Evolutionary conservation across 2,888 invertebrate species (phyloP), one percentile per base, ranked within the genome.

Genomic region (Rhorus exstirpatorius): DNA sequence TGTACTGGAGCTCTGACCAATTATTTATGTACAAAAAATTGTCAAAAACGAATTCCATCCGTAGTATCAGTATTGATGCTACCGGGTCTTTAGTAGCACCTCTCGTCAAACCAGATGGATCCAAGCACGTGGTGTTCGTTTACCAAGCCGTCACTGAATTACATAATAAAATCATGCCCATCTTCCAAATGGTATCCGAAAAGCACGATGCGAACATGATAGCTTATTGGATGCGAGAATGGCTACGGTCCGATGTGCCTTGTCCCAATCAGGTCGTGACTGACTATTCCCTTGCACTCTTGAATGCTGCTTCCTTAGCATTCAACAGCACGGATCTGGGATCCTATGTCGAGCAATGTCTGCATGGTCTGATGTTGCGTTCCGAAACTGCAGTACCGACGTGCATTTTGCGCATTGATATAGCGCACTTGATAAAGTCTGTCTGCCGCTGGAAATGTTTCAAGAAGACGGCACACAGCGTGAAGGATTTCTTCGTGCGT

Each of bases 1-100:
- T 81, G 71, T 81, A 81, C 60, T 81, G 77, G 72, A 81, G 71
- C 58, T 44, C 41, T 12, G 67, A 71, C 7, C 77, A 81, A 67
- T 10, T 44, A 7, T 51, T 44, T 26, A 49, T 77, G 14, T 71
- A 81, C 12, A 77, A 81, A 58, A 79, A 71, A 19, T 3, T 3
- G 1, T 7, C 41, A 19, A 44, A 46, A 55, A 31, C 26, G 35
- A 76, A n/a, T n/a, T n/a, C n/a, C n/a, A n/a, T n/a, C n/a, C n/a
- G 71, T 14, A 19, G 55, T 26, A 8, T 81, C 8, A 76, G 70
- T 49, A 31, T 81, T 3, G 81, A 81, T 31, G 81, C 81, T 3
- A 81, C 77, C 17, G 81, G 2, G 12, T 60, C 12, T 24, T 72
- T 17, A 8, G 38, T 49, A 46, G 19, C 41, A 71, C n/a, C n/a